Percentiles rank a stretch among this genome's conserved stretches.
phyloP scores from a whole-genome alignment of 2,888 invertebrate genomes.

The Scrobipalpa atriplicella region DNA sequence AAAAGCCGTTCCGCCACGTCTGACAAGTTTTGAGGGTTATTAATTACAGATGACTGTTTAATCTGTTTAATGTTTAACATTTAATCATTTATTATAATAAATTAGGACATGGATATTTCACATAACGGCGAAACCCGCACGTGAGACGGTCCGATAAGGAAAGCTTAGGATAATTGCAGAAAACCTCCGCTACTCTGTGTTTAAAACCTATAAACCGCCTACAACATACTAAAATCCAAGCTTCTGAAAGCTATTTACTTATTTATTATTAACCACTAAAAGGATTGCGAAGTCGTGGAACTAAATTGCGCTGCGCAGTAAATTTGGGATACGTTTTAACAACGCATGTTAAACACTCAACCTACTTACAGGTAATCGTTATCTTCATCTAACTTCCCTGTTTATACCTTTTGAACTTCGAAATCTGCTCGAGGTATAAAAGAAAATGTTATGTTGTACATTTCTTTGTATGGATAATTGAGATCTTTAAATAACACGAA shows the following conservation, averaged over 20 bases:
- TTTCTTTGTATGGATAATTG: too few species aligned
- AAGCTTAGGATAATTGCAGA: slow-evolving; percentile 25
- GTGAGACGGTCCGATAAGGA: slow-evolving; percentile 27
- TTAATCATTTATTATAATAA: not conserved
- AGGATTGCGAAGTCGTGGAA: slow-evolving; percentile 10
- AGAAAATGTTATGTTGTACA: too few species aligned
- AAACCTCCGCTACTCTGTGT: slow-evolving; percentile 24
- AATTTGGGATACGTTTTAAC: not conserved
- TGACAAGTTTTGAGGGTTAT: too few species aligned
- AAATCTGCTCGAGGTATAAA: too few species aligned
- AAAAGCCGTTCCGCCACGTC: too few species aligned
- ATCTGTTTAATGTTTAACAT: too few species aligned
- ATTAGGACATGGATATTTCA: slow-evolving; percentile 14
- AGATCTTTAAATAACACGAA: too few species aligned
- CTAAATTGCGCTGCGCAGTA: not conserved
- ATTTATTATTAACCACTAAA: not conserved
- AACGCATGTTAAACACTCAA: not conserved
- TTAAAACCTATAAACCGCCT: slow-evolving; percentile 33
- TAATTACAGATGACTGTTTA: not conserved
- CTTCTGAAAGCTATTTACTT: slow-evolving; percentile 10
- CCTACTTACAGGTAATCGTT: not conserved
- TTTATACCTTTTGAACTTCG: too few species aligned
- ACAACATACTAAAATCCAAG: slow-evolving; percentile 17
- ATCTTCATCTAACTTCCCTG: not conserved
- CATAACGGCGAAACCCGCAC: slow-evolving; percentile 18